Conservation (phyloP, 2,888 invertebrate species). For the Syrphus vitripennis region DNA sequence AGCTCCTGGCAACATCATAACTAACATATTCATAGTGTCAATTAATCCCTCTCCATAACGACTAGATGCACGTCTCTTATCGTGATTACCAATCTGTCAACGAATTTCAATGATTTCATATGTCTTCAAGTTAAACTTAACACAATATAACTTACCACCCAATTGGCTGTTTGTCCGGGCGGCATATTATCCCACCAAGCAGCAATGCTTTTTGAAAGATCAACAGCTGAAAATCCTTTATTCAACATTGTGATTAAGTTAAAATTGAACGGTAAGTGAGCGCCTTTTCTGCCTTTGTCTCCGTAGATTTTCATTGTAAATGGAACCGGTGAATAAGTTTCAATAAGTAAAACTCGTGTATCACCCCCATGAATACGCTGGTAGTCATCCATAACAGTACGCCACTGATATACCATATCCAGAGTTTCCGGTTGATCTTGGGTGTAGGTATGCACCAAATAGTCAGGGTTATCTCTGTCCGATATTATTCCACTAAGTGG, state of each 20-base stretch:
- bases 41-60: constrained; percentile 85
- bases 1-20: constrained; percentile 84
- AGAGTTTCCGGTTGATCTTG: constrained; percentile 82
- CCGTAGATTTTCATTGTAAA: constrained; percentile 84
- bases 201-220: constrained; percentile 82
- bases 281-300: constrained; percentile 79
- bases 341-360: constrained; percentile 83
- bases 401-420: constrained; percentile 80
- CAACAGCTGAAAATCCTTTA: constrained; percentile 81
- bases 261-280: constrained; percentile 86
- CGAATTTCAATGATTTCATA: constrained; percentile 84
- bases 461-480: constrained; percentile 81
- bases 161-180: constrained; percentile 82
- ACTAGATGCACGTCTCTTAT: constrained; percentile 84
- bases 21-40: constrained; percentile 89
- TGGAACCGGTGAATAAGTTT: constrained; percentile 82
- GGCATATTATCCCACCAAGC: constrained; percentile 83
- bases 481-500: constrained; percentile 80
- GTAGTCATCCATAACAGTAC: constrained; percentile 84
- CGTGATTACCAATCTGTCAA: constrained; percentile 85
- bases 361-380: constrained; percentile 81
- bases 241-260: constrained; percentile 82
- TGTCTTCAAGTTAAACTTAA: constrained; percentile 77
- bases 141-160: constrained; percentile 83
- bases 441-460: constrained; percentile 82